Evolutionary conservation across 2,797 vertebrate species (phyloP).

Genomic region (Poeciliopsis gracilis): DNA sequence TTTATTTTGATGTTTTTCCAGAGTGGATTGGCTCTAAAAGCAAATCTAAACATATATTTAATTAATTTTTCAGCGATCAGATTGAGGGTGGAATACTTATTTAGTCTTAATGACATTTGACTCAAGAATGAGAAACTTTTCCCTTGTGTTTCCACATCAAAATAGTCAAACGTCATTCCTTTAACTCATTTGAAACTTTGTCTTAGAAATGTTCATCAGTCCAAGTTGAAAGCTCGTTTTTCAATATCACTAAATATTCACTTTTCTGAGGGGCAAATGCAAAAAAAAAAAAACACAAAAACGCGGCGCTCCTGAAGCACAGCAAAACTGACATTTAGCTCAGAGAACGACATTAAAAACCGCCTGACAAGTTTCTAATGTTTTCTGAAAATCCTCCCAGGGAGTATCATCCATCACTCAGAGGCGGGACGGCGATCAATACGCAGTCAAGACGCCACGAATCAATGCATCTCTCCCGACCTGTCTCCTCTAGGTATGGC

Average conservation of each 20-base stretch:
- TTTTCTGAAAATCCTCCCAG: background rate
- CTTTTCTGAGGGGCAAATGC: background rate
- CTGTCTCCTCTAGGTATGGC: background rate
- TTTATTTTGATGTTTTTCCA: background rate
- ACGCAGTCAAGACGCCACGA: slow-evolving; percentile 5
- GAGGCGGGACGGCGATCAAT: background rate
- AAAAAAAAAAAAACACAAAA: background rate
- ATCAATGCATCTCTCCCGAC: background rate
- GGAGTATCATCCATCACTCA: slow-evolving; percentile 7
- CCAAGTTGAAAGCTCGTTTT: background rate
- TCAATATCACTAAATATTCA: background rate
- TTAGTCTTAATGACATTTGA: background rate
- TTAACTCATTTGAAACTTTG: background rate
- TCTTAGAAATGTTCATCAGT: background rate
- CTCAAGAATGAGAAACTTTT: background rate
- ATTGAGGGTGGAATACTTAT: background rate
- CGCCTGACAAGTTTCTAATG: background rate
- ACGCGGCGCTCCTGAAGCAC: background rate
- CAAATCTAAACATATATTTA: background rate
- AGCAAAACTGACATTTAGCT: background rate
- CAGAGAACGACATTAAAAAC: background rate
- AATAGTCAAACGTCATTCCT: background rate
- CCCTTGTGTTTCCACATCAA: background rate
- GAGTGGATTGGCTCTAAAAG: background rate
- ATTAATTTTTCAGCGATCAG: background rate